Evolutionary conservation across 2,888 invertebrate species (phyloP).

Genomic region (Agrilus mali): DNA sequence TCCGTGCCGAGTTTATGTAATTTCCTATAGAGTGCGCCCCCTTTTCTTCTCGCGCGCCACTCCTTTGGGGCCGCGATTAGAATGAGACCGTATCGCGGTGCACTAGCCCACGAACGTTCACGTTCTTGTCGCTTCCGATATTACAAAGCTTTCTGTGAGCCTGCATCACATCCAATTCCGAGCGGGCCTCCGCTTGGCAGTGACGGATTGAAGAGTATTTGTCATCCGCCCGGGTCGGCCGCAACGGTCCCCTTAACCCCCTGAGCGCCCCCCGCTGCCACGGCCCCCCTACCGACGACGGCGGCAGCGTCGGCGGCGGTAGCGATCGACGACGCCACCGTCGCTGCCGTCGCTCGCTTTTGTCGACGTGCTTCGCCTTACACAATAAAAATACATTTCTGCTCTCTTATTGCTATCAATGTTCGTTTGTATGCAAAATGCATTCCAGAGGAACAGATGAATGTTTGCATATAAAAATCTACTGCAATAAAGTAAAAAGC

Average conservation of each 20-base stretch:
- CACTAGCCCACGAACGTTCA: conserved; percentile 12
- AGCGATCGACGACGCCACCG: not conserved
- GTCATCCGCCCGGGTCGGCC: conserved; percentile 49
- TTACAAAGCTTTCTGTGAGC: conserved; percentile 38
- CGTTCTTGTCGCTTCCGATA: conserved; percentile 33
- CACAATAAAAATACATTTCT: not conserved
- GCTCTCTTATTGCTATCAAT: conserved; percentile 11
- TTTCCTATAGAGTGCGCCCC: conserved; percentile 38
- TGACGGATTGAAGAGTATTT: conserved; percentile 58
- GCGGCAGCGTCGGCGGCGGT: conserved; percentile 1
- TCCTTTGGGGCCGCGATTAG: conserved; percentile 29
- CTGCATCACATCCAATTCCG: conserved; percentile 39
- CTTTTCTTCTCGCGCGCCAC: conserved; percentile 26
- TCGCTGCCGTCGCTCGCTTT: not conserved
- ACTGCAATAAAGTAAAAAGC: too few relatives aligned
- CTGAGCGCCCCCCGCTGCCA: conserved; percentile 13
- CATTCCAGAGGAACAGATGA: too few relatives aligned
- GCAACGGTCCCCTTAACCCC: conserved; percentile 29
- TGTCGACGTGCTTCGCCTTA: conserved; percentile 11
- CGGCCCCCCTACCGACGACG: conserved; percentile 10
- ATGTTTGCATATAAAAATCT: too few relatives aligned
- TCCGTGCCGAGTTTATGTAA: conserved; percentile 40
- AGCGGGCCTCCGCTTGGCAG: conserved; percentile 43
- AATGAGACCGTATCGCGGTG: conserved; percentile 21
- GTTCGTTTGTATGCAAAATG: conserved; percentile 7